phyloP scores from a whole-genome alignment of 2,888 invertebrate species.

The Morinoia aosen region DNA sequence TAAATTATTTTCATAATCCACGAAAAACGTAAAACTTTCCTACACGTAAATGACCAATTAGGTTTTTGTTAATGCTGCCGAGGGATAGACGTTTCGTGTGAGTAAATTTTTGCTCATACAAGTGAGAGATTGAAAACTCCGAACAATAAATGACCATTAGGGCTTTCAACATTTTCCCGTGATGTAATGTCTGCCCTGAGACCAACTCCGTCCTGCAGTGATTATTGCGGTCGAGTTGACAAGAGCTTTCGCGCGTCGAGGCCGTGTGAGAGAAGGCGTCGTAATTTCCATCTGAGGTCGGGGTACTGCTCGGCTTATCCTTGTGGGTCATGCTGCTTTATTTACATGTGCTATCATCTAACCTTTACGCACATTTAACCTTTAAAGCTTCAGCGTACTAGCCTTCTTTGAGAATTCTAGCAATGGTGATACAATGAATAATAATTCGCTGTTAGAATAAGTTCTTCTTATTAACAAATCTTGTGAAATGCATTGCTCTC shows the following conservation, averaged over 20 bases:
- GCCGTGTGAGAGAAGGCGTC: neutral
- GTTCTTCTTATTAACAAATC: neutral
- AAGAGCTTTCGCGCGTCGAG: neutral
- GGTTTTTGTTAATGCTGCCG: too few species aligned
- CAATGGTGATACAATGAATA: neutral
- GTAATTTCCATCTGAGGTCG: neutral
- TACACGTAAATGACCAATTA: too few species aligned
- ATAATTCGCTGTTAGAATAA: neutral
- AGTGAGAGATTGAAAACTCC: too few species aligned
- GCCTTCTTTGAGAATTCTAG: neutral
- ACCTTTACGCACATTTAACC: neutral
- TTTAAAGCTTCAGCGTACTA: neutral
- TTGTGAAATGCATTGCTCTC: neutral
- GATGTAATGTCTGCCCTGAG: too few species aligned
- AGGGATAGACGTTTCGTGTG: too few species aligned
- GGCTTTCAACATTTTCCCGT: too few species aligned
- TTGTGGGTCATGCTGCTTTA: neutral
- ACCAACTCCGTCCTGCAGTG: too few species aligned
- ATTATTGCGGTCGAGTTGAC: neutral
- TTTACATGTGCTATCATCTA: neutral
- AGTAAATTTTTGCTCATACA: too few species aligned
- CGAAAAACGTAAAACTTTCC: too few species aligned
- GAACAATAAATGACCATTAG: too few species aligned
- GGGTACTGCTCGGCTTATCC: neutral
- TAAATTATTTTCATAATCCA: neutral